Percentiles rank a stretch among this genome's conserved stretches.
phyloP scores from a whole-genome alignment of 2,888 invertebrate species.

The Dryadula phaetusa region DNA sequence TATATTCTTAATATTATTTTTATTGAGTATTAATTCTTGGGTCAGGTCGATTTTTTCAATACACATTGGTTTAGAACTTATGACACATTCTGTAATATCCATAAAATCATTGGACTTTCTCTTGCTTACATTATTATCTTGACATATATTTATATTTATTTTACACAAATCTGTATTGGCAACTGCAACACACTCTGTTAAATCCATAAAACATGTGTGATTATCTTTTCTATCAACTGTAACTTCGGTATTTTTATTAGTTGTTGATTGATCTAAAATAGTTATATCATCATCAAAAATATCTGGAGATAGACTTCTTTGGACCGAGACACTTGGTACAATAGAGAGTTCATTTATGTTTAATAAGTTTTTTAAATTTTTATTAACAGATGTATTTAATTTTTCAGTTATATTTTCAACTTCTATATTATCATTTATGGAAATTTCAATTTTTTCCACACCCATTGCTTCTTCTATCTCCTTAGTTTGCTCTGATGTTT shows the following conservation, averaged over 20 bases:
- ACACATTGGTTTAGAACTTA: slow-evolving; percentile 48
- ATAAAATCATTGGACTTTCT: slow-evolving; percentile 65
- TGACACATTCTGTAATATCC: slow-evolving; percentile 71
- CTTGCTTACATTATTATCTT: slow-evolving; percentile 54
- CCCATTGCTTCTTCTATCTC: neutral
- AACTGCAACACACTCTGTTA: slow-evolving; percentile 58
- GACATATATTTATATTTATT: slow-evolving; percentile 40
- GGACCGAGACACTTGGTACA: slow-evolving; percentile 8
- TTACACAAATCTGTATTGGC: slow-evolving; percentile 13
- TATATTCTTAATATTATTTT: slow-evolving; percentile 25
- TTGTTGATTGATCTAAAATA: slow-evolving; percentile 48
- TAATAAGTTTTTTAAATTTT: neutral
- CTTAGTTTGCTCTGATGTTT: slow-evolving; percentile 11
- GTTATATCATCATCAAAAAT: slow-evolving; percentile 76
- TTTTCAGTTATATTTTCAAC: slow-evolving; percentile 11
- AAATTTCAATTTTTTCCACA: neutral
- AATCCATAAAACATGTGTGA: slow-evolving; percentile 54
- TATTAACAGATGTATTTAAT: neutral
- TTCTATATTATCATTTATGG: slow-evolving; percentile 10
- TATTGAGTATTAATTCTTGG: slow-evolving; percentile 45
- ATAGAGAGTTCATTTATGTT: neutral
- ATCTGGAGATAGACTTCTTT: slow-evolving; percentile 66
- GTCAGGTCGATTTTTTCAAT: slow-evolving; percentile 57
- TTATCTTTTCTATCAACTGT: slow-evolving; percentile 21
- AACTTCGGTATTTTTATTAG: slow-evolving; percentile 41